Conservation (phyloP, 1,140 invertebrate genomes). For the Chironomus tepperi region DNA sequence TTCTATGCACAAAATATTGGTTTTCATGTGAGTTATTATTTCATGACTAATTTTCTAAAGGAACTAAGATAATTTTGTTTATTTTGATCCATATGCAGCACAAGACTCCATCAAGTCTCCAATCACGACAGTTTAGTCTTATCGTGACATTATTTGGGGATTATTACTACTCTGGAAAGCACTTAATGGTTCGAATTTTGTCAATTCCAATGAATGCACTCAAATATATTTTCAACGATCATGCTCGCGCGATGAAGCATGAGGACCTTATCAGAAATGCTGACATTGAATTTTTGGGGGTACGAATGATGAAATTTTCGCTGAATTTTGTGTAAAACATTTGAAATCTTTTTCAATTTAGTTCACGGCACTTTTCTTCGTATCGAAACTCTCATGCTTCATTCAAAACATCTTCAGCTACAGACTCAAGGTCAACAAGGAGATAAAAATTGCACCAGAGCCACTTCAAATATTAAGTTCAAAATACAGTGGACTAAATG, state of each 20-base stretch:
- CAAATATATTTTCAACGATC: neutral
- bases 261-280: neutral
- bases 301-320: neutral
- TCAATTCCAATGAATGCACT: neutral
- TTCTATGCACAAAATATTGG: neutral
- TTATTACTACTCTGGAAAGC: neutral
- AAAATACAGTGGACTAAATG: slow-evolving; percentile 32
- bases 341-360: neutral
- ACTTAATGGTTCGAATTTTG: neutral
- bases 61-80: no score
- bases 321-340: slow-evolving; percentile 57
- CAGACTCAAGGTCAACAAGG: slow-evolving; percentile 64
- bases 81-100: neutral
- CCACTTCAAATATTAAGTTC: slow-evolving; percentile 53
- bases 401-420: slow-evolving; percentile 61
- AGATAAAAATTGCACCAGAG: slow-evolving; percentile 67
- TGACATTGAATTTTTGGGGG: neutral
- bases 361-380: neutral
- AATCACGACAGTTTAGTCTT: neutral
- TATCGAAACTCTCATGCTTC: neutral
- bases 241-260: neutral
- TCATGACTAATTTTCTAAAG: no score
- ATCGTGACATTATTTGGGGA: neutral
- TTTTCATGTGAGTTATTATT: neutral
- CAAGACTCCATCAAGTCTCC: neutral